Percentiles rank a stretch among this genome's conserved stretches.
These are phyloP conservation scores for Leucoraja ocellata DNA, from an alignment of 2,797 vertebrate species.

Conservation along the genomic window DNA sequence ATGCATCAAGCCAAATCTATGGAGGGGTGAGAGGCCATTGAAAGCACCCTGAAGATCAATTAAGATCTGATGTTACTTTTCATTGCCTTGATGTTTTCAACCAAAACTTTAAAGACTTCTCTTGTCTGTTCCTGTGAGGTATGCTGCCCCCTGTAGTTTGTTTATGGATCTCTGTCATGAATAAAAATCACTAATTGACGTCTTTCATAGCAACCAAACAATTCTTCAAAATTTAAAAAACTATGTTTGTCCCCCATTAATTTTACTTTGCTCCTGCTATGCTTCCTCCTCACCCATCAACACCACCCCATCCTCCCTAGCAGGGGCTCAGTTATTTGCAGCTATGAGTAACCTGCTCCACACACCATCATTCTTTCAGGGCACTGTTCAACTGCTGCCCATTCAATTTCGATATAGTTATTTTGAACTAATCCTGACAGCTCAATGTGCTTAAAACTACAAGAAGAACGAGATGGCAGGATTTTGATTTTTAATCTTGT, in stretches of 20 bases:
- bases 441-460: slow-evolving; percentile 34
- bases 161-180: slow-evolving; percentile 43
- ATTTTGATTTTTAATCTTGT: slow-evolving; percentile 25
- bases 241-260: background rate
- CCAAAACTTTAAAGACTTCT: background rate
- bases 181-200: slow-evolving; percentile 43
- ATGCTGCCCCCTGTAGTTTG: slow-evolving; percentile 73
- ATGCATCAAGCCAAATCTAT: background rate
- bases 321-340: slow-evolving; percentile 40
- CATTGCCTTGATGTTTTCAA: background rate
- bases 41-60: background rate
- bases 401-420: background rate
- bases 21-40: background rate
- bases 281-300: background rate
- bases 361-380: background rate
- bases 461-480: slow-evolving; percentile 11
- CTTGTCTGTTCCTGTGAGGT: slow-evolving; percentile 49
- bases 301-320: background rate
- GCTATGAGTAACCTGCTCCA: background rate
- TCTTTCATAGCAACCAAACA: slow-evolving; percentile 37
- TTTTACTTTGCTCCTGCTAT: too few relatives aligned
- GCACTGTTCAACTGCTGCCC: background rate
- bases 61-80: background rate
- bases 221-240: background rate
- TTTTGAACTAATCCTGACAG: slow-evolving; percentile 20